Conservation (phyloP, 2,113 vertebrate species). For the Arizona elegans region DNA sequence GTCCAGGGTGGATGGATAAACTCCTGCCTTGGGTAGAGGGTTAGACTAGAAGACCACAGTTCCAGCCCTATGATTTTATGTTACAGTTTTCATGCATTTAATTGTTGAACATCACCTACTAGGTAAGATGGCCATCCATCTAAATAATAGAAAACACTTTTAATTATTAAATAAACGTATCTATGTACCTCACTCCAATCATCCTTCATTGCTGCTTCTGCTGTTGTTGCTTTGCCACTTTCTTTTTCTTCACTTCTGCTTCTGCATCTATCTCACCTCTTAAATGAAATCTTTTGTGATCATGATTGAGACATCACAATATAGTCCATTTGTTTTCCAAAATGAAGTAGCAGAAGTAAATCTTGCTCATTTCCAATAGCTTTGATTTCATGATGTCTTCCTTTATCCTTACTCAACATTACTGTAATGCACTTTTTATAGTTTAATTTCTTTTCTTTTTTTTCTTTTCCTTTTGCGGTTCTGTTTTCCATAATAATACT, state of each 20-base stretch:
- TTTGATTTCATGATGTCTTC: constrained; percentile 60
- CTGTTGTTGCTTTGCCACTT: not conserved
- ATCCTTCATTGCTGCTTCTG: not conserved
- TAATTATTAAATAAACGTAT: not conserved
- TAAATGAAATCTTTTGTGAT: not conserved
- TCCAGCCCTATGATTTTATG: not conserved
- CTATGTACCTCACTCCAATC: not conserved
- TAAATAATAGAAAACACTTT: not conserved
- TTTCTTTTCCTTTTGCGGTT: constrained; percentile 53
- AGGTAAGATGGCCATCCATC: not conserved
- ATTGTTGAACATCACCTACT: not conserved
- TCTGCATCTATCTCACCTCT: not conserved
- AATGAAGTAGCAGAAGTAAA: not conserved
- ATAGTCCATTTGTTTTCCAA: not conserved
- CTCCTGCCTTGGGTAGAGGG: not conserved
- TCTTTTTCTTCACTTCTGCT: not conserved
- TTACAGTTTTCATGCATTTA: not conserved
- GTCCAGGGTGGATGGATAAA: not conserved
- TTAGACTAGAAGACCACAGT: not conserved
- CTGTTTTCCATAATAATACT: constrained; percentile 69
- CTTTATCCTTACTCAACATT: constrained; percentile 65
- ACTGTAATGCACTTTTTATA: constrained; percentile 76
- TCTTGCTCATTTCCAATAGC: constrained; percentile 49
- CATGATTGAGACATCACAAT: not conserved
- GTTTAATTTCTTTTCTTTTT: constrained; percentile 74